Evolutionary conservation across 2,113 vertebrate species (phyloP).

Genomic region (Oceanodroma tethys): DNA sequence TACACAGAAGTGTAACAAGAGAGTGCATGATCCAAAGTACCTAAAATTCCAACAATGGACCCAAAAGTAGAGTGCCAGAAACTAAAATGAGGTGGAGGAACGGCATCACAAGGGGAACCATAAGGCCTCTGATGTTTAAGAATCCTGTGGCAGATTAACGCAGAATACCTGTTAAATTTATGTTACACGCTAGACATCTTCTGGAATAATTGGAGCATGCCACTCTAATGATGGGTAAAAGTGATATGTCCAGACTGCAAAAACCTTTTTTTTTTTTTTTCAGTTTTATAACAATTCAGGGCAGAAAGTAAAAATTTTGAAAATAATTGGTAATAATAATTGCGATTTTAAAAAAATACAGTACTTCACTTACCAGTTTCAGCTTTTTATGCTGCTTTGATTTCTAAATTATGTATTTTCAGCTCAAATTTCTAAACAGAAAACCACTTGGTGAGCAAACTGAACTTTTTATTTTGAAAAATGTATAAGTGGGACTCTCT

Average conservation of each 20-base stretch:
- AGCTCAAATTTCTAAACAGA: neutral
- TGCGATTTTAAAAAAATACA: neutral
- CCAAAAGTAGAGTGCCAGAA: neutral
- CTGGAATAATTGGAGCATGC: neutral
- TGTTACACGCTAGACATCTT: neutral
- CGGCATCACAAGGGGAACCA: neutral
- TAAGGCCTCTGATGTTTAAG: neutral
- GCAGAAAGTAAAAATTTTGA: neutral
- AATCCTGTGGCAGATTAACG: neutral
- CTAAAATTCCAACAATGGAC: neutral
- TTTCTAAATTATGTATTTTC: neutral
- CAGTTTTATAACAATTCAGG: neutral
- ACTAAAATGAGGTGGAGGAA: neutral
- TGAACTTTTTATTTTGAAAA: neutral
- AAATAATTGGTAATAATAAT: neutral
- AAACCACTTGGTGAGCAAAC: rapidly evolving
- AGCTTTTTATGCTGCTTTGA: neutral
- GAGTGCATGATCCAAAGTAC: neutral
- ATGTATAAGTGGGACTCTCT: neutral
- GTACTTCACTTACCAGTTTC: neutral
- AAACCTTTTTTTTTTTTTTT: neutral
- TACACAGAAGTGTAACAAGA: neutral
- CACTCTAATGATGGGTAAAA: neutral
- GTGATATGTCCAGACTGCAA: neutral
- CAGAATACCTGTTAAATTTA: neutral